These are phyloP conservation scores for Barbus barbus DNA, from an alignment of 2,113 vertebrate species.

Conservation along the genomic window DNA sequence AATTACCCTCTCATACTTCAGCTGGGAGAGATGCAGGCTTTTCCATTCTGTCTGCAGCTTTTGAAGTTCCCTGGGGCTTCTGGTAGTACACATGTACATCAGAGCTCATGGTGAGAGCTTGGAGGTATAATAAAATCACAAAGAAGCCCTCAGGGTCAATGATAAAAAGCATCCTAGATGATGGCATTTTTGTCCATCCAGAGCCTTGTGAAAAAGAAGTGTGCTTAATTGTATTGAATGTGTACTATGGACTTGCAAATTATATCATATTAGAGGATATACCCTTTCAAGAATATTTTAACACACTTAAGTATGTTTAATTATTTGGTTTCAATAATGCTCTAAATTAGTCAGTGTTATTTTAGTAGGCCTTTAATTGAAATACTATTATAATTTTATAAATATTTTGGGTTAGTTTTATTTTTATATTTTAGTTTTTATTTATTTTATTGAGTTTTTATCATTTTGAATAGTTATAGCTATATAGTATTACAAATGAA, in stretches of 20 bases:
- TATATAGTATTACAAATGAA: not conserved
- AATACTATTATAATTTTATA: not conserved
- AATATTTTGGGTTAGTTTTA: not conserved
- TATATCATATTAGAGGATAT: not conserved
- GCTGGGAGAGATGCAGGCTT: slow-evolving; percentile 57
- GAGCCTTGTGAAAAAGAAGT: not conserved
- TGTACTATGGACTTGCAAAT: not conserved
- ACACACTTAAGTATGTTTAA: not conserved
- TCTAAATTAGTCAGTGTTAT: not conserved
- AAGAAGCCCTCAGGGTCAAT: slow-evolving; percentile 9
- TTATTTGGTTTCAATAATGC: not conserved
- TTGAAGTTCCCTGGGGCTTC: slow-evolving; percentile 36
- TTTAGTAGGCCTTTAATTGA: not conserved
- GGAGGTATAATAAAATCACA: slow-evolving; percentile 11
- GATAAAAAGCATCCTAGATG: not conserved
- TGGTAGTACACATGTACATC: slow-evolving; percentile 38
- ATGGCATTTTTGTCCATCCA: not conserved
- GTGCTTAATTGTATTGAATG: not conserved
- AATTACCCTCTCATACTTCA: slow-evolving; percentile 67
- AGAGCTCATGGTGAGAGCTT: slow-evolving; percentile 38
- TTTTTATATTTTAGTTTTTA: not conserved
- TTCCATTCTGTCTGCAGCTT: slow-evolving; percentile 50
- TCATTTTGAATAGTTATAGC: no score
- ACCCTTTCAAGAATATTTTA: not conserved
- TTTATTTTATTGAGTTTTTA: no score